Percentiles rank a stretch among this genome's conserved stretches.
Evolutionary conservation across 2,797 vertebrate genomes (phyloP).

Genomic region (Babyrousa celebensis): DNA sequence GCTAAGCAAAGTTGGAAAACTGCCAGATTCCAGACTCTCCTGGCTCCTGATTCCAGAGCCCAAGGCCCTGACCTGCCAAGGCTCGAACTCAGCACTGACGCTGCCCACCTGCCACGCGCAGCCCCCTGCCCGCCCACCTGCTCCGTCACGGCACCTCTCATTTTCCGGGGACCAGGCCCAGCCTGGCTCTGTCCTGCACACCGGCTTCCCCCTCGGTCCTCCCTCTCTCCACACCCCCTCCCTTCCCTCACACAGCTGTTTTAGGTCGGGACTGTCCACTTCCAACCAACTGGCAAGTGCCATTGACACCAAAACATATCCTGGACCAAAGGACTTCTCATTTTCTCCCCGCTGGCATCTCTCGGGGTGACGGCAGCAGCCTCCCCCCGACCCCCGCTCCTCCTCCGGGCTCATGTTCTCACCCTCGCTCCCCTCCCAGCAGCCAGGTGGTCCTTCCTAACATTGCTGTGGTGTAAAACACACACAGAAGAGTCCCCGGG

Average conservation of each 20-base stretch:
- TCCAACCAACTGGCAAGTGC: not conserved
- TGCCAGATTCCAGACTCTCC: not conserved
- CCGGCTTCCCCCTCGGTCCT: not conserved
- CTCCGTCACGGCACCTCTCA: not conserved
- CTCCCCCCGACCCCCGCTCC: no score
- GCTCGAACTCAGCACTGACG: not conserved
- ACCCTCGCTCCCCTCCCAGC: not conserved
- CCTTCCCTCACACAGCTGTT: fast-evolving
- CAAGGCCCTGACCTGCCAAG: not conserved
- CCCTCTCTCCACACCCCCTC: not conserved
- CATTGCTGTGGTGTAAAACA: not conserved
- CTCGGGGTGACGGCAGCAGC: not conserved
- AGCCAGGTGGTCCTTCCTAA: not conserved
- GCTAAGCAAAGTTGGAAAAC: not conserved
- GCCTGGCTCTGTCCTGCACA: not conserved
- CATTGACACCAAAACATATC: not conserved
- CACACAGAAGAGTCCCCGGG: fast-evolving
- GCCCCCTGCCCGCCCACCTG: no score
- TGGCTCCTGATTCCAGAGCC: not conserved
- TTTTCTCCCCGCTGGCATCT: no score
- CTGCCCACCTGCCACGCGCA: fast-evolving
- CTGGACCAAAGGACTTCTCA: not conserved
- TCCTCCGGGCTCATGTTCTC: not conserved
- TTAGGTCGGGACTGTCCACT: not conserved
- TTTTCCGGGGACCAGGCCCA: not conserved